A percentile compares a stretch with the other conserved stretches of the same genome.
These are phyloP conservation scores for Timema cristinae DNA, from an alignment of 2,888 invertebrate species.

Conservation along the genomic window DNA sequence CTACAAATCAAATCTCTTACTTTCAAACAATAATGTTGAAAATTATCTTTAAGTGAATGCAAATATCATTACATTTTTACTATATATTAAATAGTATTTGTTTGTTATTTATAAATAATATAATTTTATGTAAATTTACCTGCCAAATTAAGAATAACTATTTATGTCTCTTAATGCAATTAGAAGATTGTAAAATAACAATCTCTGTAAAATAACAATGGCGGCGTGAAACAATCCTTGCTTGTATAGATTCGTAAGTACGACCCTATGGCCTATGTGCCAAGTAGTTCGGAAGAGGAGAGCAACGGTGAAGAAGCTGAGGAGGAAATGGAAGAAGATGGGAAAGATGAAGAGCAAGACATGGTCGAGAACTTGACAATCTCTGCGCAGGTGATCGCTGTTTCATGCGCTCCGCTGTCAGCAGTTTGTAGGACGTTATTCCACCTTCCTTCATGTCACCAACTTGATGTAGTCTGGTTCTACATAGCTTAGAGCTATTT, in stretches of 20 bases:
- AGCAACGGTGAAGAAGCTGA: conserved; percentile 40
- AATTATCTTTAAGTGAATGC: too few species aligned
- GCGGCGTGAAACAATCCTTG: not conserved
- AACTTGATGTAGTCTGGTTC: too few species aligned
- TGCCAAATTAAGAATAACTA: not conserved
- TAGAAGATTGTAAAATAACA: not conserved
- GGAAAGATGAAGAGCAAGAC: conserved; percentile 45
- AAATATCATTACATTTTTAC: too few species aligned
- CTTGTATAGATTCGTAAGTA: conserved; percentile 30
- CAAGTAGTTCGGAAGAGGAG: conserved; percentile 31
- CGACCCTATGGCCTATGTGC: conserved; percentile 30
- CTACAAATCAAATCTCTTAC: too few species aligned
- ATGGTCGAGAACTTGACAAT: conserved; percentile 27
- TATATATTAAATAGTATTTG: too few species aligned
- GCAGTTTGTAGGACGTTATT: too few species aligned
- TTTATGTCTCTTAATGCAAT: not conserved
- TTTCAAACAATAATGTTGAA: too few species aligned
- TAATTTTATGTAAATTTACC: conserved; percentile 9
- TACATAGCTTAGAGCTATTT: too few species aligned
- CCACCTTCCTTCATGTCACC: too few species aligned
- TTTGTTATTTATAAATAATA: not conserved
- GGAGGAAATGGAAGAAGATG: conserved; percentile 45
- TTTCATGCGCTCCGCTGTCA: too few species aligned
- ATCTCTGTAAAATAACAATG: too few species aligned
- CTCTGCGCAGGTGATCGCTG: conserved; percentile 27